Base-by-base conservation (phyloP, 2,797 vertebrate species). In the Coilia nasus region DNA sequence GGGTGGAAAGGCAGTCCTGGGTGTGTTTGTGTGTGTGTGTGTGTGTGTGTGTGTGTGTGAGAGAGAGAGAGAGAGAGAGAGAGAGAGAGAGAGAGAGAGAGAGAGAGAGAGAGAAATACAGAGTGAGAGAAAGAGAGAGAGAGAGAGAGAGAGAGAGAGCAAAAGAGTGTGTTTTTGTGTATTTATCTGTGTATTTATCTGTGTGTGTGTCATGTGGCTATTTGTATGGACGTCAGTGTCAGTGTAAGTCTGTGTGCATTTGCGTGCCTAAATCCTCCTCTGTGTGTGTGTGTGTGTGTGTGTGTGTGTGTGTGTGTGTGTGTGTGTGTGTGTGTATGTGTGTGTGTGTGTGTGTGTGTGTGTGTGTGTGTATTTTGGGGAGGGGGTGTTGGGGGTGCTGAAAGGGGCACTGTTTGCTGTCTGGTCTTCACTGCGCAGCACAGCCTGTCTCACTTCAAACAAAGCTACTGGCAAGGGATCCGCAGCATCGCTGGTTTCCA, bases 361-460 rank as follows among this genome's bases (percentile, higher is more conserved):
- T 84, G 83, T 86, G 86, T 87, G 87, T 87, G 86, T 82, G 57
- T 87, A 64, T 83, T 78, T 82, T 75, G 86, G 84, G 83, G 83
- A 56, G 87, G 86, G 57, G 78, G 7, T 54, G 50, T 9, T 54
- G 2, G 81, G 87, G 88, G 85, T 82, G 47, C 85, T 95, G 92
- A 94, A 94, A 94, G 91, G 95, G 93, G 95, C 90, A 89, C 94
- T 94, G 95, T 85, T 95, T 95, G 93, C 93, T 93, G 94, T 94
- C 96, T 89, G 94, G 95, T 94, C 94, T 94, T 94, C 84, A 84
- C 90, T 88, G 88, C 87, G 88, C 94, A 88, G 86, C 87, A 90
- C 93, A 90, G 94, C 92, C 94, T 92, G 94, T 95, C 93, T 94
- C 93, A 92, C 91, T 92, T 94, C 92, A 94, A 91, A 94, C 92